Base-by-base conservation (phyloP, 2,888 invertebrate species). In the Hirudinaria manillensis region DNA sequence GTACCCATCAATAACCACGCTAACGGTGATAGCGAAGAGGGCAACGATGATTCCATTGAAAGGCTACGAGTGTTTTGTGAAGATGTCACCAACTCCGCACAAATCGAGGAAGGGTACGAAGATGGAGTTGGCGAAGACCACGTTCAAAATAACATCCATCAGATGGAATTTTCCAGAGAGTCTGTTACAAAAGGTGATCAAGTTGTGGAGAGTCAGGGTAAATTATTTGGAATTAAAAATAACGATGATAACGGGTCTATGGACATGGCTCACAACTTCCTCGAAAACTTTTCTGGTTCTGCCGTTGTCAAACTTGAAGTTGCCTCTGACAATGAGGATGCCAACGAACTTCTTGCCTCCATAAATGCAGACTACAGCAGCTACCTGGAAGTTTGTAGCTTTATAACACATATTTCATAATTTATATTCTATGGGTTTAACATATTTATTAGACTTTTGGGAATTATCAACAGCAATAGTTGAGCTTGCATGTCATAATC, bases 311-410 rank as follows among this genome's bases (percentile, higher is more conserved):
- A 61, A 29, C 61, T 61, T 10, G 61, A 61, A 29, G 29, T 29
- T 0, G 29, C 61, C 24, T 61, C 61, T 0, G 61, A 61, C 61
- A 29, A 24, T 27, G 61, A 61, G 13, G 61, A 61, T 29, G 61
- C 61, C 29, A 61, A 61, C 61, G 61, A 61, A 61, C 61, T 61
- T 24, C 29, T 61, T 61, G 61, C 61, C 61, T 61, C 61, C n/a
- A 13, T 61, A 13, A 61, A 61, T 61, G 24, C 61, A 61, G 61
- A 61, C 10, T 61, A 61, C 29, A 24, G 10, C 24, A 61, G 29
- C 61, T 61, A 61, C 61, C 61, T 61, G 10, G 61, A 61, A 29
- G 61, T 61, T 24, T 45, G 45, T 45, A 45, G 16, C 10, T 45
- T 45, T 7, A 1, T 45, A 16, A 45, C 10, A 16, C 45, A 45